Conservation (phyloP, 2,113 vertebrate species). For the Gymnogyps californianus region DNA sequence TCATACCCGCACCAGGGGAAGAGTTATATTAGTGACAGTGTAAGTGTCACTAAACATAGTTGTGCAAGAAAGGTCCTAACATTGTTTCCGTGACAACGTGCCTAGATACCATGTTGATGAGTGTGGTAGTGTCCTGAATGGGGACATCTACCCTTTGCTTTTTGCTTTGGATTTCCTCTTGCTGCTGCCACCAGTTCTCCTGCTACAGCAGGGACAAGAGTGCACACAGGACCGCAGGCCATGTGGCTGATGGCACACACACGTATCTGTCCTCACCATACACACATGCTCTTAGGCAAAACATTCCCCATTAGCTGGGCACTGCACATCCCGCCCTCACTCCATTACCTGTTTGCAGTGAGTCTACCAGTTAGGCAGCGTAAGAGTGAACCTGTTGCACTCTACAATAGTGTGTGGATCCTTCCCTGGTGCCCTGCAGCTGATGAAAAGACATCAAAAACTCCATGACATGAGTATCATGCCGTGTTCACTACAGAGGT, state of each 20-base stretch:
- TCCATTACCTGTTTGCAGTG: not conserved
- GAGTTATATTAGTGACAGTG: not conserved
- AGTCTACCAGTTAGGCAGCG: fast-evolving
- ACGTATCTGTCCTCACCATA: not conserved
- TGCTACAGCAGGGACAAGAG: not conserved
- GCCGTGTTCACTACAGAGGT: fast-evolving
- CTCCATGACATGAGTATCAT: not conserved
- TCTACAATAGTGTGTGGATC: too few relatives aligned
- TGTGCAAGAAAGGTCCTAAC: not conserved
- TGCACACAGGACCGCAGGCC: not conserved
- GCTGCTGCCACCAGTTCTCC: not conserved
- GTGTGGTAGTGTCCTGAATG: not conserved
- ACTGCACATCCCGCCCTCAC: not conserved
- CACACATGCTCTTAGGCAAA: not conserved
- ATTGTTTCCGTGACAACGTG: not conserved
- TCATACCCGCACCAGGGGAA: not conserved
- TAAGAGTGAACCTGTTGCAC: not conserved
- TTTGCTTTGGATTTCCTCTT: not conserved
- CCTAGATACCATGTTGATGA: not conserved
- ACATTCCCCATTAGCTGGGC: not conserved
- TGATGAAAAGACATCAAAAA: not conserved
- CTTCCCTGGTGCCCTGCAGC: not conserved
- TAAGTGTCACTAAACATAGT: not conserved
- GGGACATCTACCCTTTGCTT: not conserved
- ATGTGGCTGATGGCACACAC: not conserved